Conservation (phyloP, 2,797 vertebrate species). For the Microctenopoma lineatum region DNA sequence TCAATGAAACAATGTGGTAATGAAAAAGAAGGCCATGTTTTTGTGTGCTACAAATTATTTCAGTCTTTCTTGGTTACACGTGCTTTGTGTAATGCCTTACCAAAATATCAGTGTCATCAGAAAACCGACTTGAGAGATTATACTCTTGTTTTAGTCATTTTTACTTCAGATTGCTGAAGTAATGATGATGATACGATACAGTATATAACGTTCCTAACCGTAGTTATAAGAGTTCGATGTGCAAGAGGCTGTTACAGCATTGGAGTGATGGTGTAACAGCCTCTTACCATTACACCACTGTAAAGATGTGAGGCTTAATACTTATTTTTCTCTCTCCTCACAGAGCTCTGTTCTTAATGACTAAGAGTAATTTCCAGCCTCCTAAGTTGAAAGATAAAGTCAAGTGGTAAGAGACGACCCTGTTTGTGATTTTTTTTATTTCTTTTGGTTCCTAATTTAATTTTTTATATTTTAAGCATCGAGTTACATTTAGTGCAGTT, state of each 20-base stretch:
- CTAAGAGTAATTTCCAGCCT: conserved; percentile 98
- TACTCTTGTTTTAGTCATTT: neutral
- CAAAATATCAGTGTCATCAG: neutral
- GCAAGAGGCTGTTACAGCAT: neutral
- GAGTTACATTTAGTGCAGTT: neutral
- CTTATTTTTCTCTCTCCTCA: neutral
- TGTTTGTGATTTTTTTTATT: neutral
- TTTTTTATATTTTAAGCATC: neutral
- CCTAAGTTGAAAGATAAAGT: conserved; percentile 98
- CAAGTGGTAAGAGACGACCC: conserved; percentile 86
- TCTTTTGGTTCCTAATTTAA: neutral
- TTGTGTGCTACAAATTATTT: neutral
- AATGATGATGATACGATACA: no score
- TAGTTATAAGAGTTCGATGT: neutral
- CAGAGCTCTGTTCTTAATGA: conserved; percentile 98
- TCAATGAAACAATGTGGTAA: neutral
- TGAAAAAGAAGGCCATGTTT: neutral
- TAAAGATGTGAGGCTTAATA: conserved; percentile 1
- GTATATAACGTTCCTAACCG: neutral
- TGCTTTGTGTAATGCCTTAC: no score
- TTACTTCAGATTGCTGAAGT: neutral
- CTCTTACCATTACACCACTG: neutral
- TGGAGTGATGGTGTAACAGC: no score
- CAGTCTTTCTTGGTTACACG: no score
- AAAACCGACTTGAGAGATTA: neutral